Base-by-base conservation (phyloP, 2,797 vertebrate genomes). In the Epinephelus coioides region DNA sequence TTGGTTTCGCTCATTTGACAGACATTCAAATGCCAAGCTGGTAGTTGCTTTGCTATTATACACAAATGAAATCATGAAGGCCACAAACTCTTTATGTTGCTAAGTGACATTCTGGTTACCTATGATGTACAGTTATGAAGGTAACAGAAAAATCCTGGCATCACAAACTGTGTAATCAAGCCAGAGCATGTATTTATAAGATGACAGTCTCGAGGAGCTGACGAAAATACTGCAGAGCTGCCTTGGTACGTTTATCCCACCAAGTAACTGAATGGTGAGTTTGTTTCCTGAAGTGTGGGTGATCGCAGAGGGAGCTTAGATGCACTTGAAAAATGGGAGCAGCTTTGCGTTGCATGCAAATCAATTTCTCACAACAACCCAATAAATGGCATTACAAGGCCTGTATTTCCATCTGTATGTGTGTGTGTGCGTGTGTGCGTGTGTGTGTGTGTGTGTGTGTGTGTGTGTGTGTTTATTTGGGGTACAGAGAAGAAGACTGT, bases 221-320 rank as follows among this genome's bases (percentile, higher is more conserved):
- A 49, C 1, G 0, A 40, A 66, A 72, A 65, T 57, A 53, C 47
- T 50, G 50, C 21, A 51, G 2, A 51, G 21, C 23, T 8, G 44
- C 55, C 15, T 63, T 6, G 2, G 18, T 65, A 10, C 0, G 2
- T 85, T 67, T 61, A 74, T 70, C 15, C 23, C 23, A 59, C 15
- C 27, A 56, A 55, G 17, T 60, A 34, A 55, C 40, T 61, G 69
- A 44, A 57, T n/a, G 34, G 10, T 64, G 53, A 69, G 7, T 65
- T 77, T 56, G 23, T 77, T 56, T 70, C 34, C 55, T 62, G 43
- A 61, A 47, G 50, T 74, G 78, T 66, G 21, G 34, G 61, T 63
- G 27, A 75, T 63, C 2, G 14, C 17, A 68, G 21, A 43, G 17
- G 30, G 18, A 74, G 50, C 60, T 59, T 17, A 55, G 54, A 61